Percentiles rank a stretch among this genome's conserved stretches.
phyloP scores from a whole-genome alignment of 2,113 vertebrate genomes.

The Martes martes region DNA sequence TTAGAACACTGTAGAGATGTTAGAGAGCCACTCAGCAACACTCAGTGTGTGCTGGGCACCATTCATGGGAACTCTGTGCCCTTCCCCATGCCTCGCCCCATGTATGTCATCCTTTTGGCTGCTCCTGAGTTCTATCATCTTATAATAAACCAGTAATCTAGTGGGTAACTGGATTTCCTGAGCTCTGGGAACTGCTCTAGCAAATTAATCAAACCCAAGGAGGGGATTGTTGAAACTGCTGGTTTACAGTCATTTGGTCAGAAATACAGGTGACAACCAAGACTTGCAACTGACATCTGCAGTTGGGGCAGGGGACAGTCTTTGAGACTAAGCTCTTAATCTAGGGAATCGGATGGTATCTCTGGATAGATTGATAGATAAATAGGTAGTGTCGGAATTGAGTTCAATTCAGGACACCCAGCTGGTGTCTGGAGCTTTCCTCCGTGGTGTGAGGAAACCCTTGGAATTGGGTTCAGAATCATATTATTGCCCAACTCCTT shows the following conservation, averaged over 20 bases:
- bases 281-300: not conserved
- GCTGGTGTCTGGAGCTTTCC: not conserved
- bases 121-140: not conserved
- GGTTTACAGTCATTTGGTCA: not conserved
- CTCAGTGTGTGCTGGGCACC: not conserved
- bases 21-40: not conserved
- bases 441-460: not conserved
- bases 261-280: not conserved
- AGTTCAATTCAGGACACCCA: not conserved
- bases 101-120: not conserved
- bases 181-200: not conserved
- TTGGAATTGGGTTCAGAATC: not conserved
- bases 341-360: not conserved
- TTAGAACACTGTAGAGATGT: not conserved
- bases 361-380: not conserved
- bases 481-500: not conserved
- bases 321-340: not conserved
- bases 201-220: not conserved
- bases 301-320: not conserved
- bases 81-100: not conserved
- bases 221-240: not conserved
- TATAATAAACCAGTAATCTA: not conserved
- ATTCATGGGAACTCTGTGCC: not conserved
- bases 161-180: not conserved
- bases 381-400: not conserved